These are phyloP conservation scores for Lottia gigantea DNA, from an alignment of 2,888 invertebrate species.

Conservation along the genomic window DNA sequence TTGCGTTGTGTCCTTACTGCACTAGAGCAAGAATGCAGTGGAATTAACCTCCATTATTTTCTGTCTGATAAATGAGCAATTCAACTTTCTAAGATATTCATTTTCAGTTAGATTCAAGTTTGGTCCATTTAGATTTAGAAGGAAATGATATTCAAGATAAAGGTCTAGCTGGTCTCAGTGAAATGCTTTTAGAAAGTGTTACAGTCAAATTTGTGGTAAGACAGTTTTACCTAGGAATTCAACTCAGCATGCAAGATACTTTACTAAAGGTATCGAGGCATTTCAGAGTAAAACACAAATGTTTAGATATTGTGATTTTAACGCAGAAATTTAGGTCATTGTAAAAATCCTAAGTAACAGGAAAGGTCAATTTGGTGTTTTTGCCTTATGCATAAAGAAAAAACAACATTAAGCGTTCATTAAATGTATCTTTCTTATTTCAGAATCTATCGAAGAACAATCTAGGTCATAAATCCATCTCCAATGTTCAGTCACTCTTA, in stretches of 20 bases:
- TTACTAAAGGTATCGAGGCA: too few species aligned
- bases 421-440: background rate
- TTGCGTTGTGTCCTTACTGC: too few species aligned
- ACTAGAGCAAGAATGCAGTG: too few species aligned
- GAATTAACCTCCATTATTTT: too few species aligned
- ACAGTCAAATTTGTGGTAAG: conserved; percentile 33
- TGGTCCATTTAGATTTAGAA: conserved; percentile 47
- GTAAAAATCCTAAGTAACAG: too few species aligned
- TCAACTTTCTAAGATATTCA: background rate
- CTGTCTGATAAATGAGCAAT: background rate
- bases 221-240: background rate
- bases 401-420: too few species aligned
- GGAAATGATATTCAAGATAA: conserved; percentile 47
- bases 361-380: too few species aligned
- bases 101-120: conserved; percentile 42
- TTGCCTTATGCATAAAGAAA: too few species aligned
- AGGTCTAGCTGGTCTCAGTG: conserved; percentile 42
- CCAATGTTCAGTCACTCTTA: conserved; percentile 32
- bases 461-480: conserved; percentile 38
- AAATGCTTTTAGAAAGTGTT: conserved; percentile 42
- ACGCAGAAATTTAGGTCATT: too few species aligned
- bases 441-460: conserved; percentile 49
- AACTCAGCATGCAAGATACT: too few species aligned
- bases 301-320: too few species aligned
- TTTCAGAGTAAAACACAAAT: too few species aligned